Base-by-base conservation (phyloP, 2,113 vertebrate species). In the Oryzias melastigma region DNA sequence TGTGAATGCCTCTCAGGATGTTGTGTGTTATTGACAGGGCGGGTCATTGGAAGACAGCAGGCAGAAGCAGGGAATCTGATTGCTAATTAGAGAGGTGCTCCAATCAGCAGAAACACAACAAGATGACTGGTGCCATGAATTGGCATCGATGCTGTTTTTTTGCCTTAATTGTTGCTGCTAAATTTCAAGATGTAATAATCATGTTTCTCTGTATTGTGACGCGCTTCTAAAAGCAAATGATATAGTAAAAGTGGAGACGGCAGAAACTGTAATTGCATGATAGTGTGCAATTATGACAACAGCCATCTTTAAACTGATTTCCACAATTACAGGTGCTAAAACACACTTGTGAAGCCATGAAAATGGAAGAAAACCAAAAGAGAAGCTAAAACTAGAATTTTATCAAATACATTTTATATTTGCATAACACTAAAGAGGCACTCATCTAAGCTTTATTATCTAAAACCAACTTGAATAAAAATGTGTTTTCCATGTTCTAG, bases 31-130 rank as follows among this genome's bases (percentile, higher is more conserved):
- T 6, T 54, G 54, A 22, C 50, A 65, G 14, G 47, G 44, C 18
- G 71, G 51, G 50, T 71, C 78, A 74, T 68, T 54, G 62, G 62
- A 65, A 73, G 50, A 42, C 60, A 47, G 70, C 61, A n/a, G 66
- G 59, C 64, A 72, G 62, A 68, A 20, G 61, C 52, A 44, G 60
- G 55, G 59, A 62, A 67, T 77, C 65, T 54, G 79, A 84, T 85
- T 80, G 79, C 70, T 79, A 87, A 88, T 87, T 85, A 85, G 63
- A 76, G 60, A 72, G 19, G 44, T 25, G 35, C 68, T 59, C 19
- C 14, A 27, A 65, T 77, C 10, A 44, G 54, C 52, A 66, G 65
- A 62, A 17, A 52, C 73, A 71, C 65, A 82, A 80, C 70, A 84
- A 79, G 59, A 71, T 46, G 47, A 73, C 41, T 62, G 73, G 59